Evolutionary conservation across 2,113 vertebrate genomes (phyloP).

Genomic region (Tretioscincus oriximinensis): DNA sequence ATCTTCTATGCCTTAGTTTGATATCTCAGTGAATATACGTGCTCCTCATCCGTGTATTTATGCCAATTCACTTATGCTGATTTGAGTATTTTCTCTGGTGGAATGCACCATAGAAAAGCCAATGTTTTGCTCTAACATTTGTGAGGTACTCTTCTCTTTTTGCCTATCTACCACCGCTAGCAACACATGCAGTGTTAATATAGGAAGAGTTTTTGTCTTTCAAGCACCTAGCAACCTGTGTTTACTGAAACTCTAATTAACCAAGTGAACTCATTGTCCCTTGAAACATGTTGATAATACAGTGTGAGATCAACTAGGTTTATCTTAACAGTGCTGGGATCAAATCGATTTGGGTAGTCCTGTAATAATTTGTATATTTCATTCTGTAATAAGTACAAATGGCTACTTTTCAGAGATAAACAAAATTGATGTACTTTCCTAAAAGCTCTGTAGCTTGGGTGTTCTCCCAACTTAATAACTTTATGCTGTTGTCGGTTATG

Average conservation of each 20-base stretch:
- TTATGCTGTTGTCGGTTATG: neutral
- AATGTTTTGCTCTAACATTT: neutral
- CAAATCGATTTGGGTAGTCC: neutral
- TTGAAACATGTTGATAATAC: neutral
- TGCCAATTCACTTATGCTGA: neutral
- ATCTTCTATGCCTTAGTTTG: no score
- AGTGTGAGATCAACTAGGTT: neutral
- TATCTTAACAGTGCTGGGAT: neutral
- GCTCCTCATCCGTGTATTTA: neutral
- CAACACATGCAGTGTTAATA: constrained; percentile 13
- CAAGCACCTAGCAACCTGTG: constrained; percentile 21
- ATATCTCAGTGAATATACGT: no score
- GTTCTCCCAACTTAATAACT: neutral
- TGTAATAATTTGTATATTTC: neutral
- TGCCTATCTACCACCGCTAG: no score
- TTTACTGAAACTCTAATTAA: constrained; percentile 11
- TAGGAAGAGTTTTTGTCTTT: neutral
- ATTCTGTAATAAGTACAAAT: constrained; percentile 1
- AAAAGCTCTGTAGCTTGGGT: neutral
- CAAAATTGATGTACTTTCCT: neutral
- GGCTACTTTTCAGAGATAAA: neutral
- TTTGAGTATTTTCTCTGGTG: neutral
- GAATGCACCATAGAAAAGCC: neutral
- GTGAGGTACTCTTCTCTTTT: no score
- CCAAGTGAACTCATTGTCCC: neutral